Evolutionary conservation across 2,113 vertebrate genomes (phyloP).

Genomic region (Odontesthes bonariensis): DNA sequence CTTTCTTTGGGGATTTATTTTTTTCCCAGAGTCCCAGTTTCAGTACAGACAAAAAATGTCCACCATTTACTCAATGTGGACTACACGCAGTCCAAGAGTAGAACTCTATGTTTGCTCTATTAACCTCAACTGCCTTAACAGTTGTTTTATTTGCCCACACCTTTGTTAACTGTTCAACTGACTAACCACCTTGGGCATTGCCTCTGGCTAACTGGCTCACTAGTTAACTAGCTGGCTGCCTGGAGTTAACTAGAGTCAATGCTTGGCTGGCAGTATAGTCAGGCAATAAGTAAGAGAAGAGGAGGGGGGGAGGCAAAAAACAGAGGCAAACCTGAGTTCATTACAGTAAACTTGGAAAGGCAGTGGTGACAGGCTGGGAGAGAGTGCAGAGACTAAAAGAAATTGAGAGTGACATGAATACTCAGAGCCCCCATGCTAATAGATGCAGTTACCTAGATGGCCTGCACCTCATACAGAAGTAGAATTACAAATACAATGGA

Average conservation of each 20-base stretch:
- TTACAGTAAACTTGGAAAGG: slow-evolving; percentile 69
- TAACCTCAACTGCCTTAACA: background rate
- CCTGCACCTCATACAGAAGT: slow-evolving; percentile 40
- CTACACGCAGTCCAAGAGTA: background rate
- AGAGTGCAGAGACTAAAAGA: slow-evolving; percentile 52
- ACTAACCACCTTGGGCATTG: slow-evolving; percentile 6
- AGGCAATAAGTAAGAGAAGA: slow-evolving; percentile 15
- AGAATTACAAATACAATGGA: slow-evolving; percentile 38
- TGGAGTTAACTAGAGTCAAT: slow-evolving; percentile 40
- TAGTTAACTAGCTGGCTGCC: slow-evolving; percentile 19
- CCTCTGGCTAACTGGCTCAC: slow-evolving; percentile 33
- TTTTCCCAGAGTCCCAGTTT: background rate
- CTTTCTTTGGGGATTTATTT: background rate
- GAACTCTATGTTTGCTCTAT: background rate
- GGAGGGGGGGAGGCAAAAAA: slow-evolving; percentile 11
- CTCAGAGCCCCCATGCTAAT: slow-evolving; percentile 63
- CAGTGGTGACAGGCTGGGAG: slow-evolving; percentile 70
- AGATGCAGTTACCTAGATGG: slow-evolving; percentile 62
- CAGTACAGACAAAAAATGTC: background rate
- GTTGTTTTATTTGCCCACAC: background rate
- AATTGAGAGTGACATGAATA: slow-evolving; percentile 70
- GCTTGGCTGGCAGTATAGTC: slow-evolving; percentile 55
- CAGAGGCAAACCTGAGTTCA: slow-evolving; percentile 69
- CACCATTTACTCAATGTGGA: no score
- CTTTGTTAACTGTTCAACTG: background rate